These are phyloP conservation scores for Leptogaster cylindrica DNA, from an alignment of 2,888 invertebrate genomes.

Conservation along the genomic window DNA sequence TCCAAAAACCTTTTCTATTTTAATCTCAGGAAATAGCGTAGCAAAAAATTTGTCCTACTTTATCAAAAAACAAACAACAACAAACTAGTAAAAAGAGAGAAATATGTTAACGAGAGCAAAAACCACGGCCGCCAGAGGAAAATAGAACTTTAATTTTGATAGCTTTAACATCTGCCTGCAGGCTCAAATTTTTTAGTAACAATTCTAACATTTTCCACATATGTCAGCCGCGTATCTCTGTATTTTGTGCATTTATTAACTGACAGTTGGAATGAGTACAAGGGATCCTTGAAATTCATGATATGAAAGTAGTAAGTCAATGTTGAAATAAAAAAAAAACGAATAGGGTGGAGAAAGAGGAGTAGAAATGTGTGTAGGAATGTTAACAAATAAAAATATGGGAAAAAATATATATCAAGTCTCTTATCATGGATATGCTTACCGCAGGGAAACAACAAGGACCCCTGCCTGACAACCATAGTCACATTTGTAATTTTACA, in stretches of 20 bases:
- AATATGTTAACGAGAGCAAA: conserved; percentile 13
- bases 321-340: conserved; percentile 3
- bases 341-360: neutral
- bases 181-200: conserved; percentile 11
- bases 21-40: too few relatives aligned
- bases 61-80: too few relatives aligned
- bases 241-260: conserved; percentile 17
- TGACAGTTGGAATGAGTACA: conserved; percentile 3
- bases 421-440: conserved; percentile 6
- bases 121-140: conserved; percentile 7
- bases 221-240: neutral
- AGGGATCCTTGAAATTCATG: conserved; percentile 12
- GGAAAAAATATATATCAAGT: neutral
- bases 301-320: too few relatives aligned
- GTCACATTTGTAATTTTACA: conserved; percentile 18
- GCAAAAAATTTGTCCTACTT: too few relatives aligned
- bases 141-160: neutral
- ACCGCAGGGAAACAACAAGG: conserved; percentile 9
- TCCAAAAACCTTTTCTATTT: too few relatives aligned
- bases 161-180: conserved; percentile 13
- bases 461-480: neutral
- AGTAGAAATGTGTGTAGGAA: neutral
- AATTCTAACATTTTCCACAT: conserved; percentile 2
- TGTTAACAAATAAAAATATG: neutral
- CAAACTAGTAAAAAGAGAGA: too few relatives aligned